phyloP scores from a whole-genome alignment of 2,113 vertebrate genomes.

The Setophaga coronata region DNA sequence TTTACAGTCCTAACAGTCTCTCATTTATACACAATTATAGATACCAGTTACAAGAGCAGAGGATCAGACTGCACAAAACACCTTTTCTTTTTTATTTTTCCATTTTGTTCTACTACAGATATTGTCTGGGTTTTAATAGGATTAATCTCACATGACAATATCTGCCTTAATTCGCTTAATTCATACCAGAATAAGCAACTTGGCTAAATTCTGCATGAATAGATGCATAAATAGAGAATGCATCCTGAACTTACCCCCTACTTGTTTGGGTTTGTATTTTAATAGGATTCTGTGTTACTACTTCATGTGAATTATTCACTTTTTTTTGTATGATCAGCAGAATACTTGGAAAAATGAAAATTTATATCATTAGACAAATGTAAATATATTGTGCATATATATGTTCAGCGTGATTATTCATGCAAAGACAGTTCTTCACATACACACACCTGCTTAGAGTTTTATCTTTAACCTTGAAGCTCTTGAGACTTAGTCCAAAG shows the following conservation, averaged over 20 bases:
- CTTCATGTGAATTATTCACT: background rate
- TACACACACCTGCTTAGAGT: background rate
- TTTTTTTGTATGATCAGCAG: background rate
- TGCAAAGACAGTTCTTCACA: background rate
- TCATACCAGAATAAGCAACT: background rate
- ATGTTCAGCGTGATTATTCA: background rate
- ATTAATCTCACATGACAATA: background rate
- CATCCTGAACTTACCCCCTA: background rate
- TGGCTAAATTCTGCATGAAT: background rate
- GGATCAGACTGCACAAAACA: background rate
- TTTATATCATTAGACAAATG: background rate
- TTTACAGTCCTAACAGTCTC: slow-evolving; percentile 40
- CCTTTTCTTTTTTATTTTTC: background rate
- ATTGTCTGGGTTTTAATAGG: background rate
- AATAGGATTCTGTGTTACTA: background rate
- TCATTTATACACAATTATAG: slow-evolving; percentile 26
- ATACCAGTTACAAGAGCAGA: background rate
- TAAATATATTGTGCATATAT: background rate
- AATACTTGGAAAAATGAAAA: background rate
- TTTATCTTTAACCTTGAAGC: background rate
- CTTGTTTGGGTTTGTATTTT: background rate
- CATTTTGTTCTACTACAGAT: background rate
- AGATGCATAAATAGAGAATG: background rate
- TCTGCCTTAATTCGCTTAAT: background rate
- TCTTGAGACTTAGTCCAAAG: background rate